Base-by-base conservation (phyloP, 2,113 vertebrate genomes). In the Ammodytes marinus region DNA sequence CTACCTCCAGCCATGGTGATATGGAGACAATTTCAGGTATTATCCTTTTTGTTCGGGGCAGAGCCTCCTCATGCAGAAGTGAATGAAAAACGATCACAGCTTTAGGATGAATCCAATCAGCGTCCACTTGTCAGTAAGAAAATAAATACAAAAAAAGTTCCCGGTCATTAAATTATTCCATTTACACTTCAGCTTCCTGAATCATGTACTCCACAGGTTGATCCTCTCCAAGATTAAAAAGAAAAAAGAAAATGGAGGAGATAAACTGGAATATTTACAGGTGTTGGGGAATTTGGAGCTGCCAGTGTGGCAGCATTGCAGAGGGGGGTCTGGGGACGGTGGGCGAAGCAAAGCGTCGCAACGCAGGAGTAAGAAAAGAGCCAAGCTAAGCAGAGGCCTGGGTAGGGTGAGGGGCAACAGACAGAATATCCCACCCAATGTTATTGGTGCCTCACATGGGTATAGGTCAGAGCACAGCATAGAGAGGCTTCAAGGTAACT, bases 1-100 rank as follows among this genome's bases (percentile, higher is more conserved):
- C 50, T 95, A 96, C 95, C 95, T 95, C 94, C 91, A 83, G 85
- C 90, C 94, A 95, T 94, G 82, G 68, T 89, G 74, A 74, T 15
- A 64, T 73, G 68, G 57, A 78, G 71, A 67, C 74, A 82, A 65
- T 66, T 71, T 89, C 72, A 83, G 77, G 52, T 79, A 49, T 53
- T 76, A 80, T 85, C 50, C 78, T 78, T 68, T 66, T 10, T 46
- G 14, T 68, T 83, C 61, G 59, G 40, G 65, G 49, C 69, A 65
- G 83, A 85, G 74, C 77, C 76, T 86, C 83, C 73, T 84, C 83
- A 88, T 90, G 78, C 52, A 88, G 73, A 71, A 55, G 45, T 40
- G 52, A 77, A 75, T 55, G 71, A n/a, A 75, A 59, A 74, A 27
- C 27, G 27, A 75, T 71, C 72, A 74, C 55, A 57, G 66, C 68